Conservation (phyloP, 1,140 invertebrate genomes). For the Limonius californicus region DNA sequence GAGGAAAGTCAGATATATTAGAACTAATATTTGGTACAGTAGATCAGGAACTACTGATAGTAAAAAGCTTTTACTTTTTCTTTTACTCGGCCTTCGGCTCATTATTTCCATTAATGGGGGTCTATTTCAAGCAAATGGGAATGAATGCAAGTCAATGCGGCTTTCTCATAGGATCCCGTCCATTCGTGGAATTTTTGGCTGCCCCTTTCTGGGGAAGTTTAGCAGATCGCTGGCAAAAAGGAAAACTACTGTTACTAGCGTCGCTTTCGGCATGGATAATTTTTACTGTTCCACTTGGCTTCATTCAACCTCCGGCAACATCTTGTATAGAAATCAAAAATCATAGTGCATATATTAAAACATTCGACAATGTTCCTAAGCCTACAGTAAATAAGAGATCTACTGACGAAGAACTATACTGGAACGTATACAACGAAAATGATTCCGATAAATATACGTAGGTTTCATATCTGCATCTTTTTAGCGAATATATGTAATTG, state of each 20-base stretch:
- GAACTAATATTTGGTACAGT: conserved; percentile 79
- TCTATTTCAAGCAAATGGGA: conserved; percentile 98
- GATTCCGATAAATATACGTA: too few species aligned
- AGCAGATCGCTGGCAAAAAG: conserved; percentile 87
- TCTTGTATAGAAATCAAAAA: conserved; percentile 79
- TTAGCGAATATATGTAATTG: too few species aligned
- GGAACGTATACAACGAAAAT: too few species aligned
- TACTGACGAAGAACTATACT: background rate
- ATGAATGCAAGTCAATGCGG: conserved; percentile 96
- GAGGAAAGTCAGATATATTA: conserved; percentile 76
- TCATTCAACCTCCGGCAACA: conserved; percentile 88
- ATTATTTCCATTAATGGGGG: conserved; percentile 94
- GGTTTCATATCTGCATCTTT: too few species aligned
- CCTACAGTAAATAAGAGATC: background rate
- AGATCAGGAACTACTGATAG: conserved; percentile 85
- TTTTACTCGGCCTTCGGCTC: conserved; percentile 99
- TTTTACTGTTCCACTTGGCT: conserved; percentile 92
- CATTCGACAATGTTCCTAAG: background rate
- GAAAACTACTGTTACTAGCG: conserved; percentile 83
- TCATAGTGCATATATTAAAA: conserved; percentile 53
- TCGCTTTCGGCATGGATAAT: conserved; percentile 93
- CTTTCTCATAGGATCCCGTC: conserved; percentile 84
- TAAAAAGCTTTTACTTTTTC: conserved; percentile 98
- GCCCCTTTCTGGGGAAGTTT: conserved; percentile 96
- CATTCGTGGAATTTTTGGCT: conserved; percentile 96